Conservation (phyloP, 2,888 invertebrate species). For the Patella depressa region DNA sequence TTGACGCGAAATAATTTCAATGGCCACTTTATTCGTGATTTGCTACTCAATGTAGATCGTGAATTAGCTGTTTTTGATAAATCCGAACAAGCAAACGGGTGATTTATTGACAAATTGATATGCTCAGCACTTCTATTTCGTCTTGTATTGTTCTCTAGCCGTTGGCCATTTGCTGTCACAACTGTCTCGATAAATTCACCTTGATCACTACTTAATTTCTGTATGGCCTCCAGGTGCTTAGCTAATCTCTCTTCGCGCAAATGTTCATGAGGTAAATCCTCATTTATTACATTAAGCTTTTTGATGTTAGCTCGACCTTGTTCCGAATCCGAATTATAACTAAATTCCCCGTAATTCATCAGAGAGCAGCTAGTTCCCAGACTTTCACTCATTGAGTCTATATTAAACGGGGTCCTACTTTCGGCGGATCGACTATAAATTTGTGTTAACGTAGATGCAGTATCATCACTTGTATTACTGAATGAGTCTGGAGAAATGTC, state of each 20-base stretch:
- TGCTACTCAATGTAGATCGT: background rate
- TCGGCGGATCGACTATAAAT: too few species aligned
- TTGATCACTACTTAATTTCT: background rate
- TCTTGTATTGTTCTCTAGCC: background rate
- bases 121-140: too few species aligned
- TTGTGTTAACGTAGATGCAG: too few species aligned
- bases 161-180: background rate
- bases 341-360: too few species aligned
- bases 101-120: background rate
- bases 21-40: background rate
- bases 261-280: background rate
- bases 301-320: background rate
- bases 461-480: too few species aligned
- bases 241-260: background rate
- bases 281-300: slow-evolving; percentile 1
- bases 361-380: too few species aligned
- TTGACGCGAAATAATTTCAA: background rate
- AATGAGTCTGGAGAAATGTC: too few species aligned
- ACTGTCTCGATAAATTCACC: background rate
- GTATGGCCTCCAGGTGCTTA: background rate
- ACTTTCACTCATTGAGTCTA: too few species aligned
- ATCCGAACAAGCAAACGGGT: background rate
- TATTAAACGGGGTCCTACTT: too few species aligned
- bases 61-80: background rate
- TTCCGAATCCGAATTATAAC: too few species aligned